Evolutionary conservation across 2,797 vertebrate genomes (phyloP).

Genomic region (Enteromius afrohamiltoni): DNA sequence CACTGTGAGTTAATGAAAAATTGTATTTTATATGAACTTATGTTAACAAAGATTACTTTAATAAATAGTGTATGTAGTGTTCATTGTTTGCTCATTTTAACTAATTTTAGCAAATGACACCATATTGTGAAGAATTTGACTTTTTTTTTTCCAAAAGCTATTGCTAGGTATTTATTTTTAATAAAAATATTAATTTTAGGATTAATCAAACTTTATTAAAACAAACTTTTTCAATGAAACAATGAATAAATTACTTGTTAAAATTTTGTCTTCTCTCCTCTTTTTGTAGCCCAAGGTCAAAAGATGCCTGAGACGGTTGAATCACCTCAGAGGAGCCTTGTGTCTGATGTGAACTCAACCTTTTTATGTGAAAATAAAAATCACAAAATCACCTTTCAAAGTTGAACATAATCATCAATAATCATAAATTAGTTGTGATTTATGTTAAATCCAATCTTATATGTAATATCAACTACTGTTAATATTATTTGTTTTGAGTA

Average conservation of each 20-base stretch:
- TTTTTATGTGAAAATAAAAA: slow-evolving; percentile 18
- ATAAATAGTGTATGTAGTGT: too few species aligned
- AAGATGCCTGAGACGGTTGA: slow-evolving; percentile 55
- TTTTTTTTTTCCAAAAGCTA: not conserved
- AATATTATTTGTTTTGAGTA: not conserved
- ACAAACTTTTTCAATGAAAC: not conserved
- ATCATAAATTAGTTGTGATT: not conserved
- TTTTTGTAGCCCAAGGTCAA: slow-evolving; percentile 49
- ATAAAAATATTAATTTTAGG: too few species aligned
- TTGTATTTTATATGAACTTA: too few species aligned
- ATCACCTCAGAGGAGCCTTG: slow-evolving; percentile 72
- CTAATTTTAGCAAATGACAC: too few species aligned
- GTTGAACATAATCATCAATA: not conserved
- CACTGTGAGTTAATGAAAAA: too few species aligned
- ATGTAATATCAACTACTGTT: not conserved
- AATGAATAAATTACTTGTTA: not conserved
- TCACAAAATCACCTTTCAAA: not conserved
- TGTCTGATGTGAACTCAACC: slow-evolving; percentile 84
- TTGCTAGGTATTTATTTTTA: not conserved
- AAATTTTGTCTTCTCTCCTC: slow-evolving; percentile 38
- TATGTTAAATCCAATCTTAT: not conserved
- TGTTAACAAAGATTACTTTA: too few species aligned
- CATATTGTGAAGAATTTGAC: not conserved
- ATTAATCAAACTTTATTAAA: too few species aligned
- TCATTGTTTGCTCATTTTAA: too few species aligned